Conservation (phyloP, 2,113 vertebrate genomes). For the Entelurus aequoreus region DNA sequence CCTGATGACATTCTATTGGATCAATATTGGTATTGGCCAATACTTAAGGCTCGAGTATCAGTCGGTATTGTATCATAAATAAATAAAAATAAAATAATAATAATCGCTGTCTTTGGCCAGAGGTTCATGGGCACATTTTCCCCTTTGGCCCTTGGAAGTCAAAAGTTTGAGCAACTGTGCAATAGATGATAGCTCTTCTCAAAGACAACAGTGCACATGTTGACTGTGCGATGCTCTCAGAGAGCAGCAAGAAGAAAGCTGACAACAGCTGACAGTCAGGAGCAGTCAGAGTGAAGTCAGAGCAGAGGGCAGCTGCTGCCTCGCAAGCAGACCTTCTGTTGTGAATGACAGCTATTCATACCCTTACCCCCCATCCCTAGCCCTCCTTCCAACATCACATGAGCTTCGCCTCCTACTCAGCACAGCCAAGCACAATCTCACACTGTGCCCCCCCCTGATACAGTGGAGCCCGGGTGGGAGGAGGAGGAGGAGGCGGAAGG, state of each 20-base stretch:
- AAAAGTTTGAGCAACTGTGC: background rate
- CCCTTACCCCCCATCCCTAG: background rate
- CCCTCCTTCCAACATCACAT: slow-evolving; percentile 55
- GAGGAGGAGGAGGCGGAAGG: slow-evolving; percentile 3
- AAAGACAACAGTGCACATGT: slow-evolving; percentile 6
- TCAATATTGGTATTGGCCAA: too few species aligned
- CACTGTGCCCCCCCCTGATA: slow-evolving; percentile 42
- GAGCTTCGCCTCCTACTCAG: slow-evolving; percentile 58
- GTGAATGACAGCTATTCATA: slow-evolving; percentile 65
- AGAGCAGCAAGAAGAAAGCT: slow-evolving; percentile 13
- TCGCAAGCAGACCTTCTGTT: slow-evolving; percentile 28
- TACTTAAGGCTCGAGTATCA: too few species aligned
- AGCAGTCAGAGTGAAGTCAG: slow-evolving; percentile 39
- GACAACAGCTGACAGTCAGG: slow-evolving; percentile 50
- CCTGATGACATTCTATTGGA: too few species aligned
- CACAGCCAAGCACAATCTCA: slow-evolving; percentile 42
- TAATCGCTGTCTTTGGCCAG: too few species aligned
- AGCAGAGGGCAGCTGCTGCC: slow-evolving; percentile 53
- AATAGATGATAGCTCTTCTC: slow-evolving; percentile 1
- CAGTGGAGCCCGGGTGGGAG: slow-evolving; percentile 31
- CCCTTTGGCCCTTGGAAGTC: background rate
- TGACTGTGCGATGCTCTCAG: background rate
- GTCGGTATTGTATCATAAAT: too few species aligned
- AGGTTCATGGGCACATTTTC: too few species aligned
- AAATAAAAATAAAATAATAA: too few species aligned